Conservation (phyloP, 2,113 vertebrate genomes). For the Tragulus kanchil region DNA sequence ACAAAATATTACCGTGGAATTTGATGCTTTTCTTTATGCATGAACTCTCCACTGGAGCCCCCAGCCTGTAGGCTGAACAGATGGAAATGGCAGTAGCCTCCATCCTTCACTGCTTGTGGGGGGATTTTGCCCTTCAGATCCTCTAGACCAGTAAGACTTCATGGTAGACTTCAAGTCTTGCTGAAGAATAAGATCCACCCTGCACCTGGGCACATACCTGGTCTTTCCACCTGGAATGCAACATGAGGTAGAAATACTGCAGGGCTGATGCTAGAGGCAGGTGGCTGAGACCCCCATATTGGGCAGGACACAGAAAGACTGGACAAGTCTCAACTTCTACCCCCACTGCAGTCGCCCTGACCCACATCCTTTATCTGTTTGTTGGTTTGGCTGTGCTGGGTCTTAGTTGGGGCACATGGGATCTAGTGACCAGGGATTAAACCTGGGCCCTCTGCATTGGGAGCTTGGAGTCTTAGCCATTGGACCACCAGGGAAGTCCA, state of each 20-base stretch:
- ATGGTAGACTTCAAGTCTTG: neutral
- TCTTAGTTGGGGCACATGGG: neutral
- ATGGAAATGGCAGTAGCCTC: neutral
- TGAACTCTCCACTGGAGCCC: neutral
- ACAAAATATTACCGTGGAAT: too few species aligned
- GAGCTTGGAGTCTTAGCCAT: neutral
- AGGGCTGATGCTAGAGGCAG: neutral
- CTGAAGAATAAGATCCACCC: neutral
- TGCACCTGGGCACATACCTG: neutral
- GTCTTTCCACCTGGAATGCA: neutral
- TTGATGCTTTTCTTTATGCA: neutral
- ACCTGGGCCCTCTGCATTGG: neutral
- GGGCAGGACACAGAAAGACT: neutral
- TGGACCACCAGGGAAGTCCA: neutral
- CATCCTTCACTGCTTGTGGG: neutral
- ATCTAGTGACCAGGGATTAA: neutral
- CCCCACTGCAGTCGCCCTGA: neutral
- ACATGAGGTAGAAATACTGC: neutral
- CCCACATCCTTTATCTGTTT: neutral
- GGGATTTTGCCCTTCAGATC: neutral
- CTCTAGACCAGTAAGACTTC: neutral
- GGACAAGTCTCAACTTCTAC: neutral
- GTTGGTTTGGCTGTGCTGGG: neutral
- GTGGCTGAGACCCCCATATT: neutral
- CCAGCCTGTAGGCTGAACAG: neutral